phyloP scores from a whole-genome alignment of 30 jellyfish, hydroid and myxozoan genomes.

The Pseudorhiza aurosa region DNA sequence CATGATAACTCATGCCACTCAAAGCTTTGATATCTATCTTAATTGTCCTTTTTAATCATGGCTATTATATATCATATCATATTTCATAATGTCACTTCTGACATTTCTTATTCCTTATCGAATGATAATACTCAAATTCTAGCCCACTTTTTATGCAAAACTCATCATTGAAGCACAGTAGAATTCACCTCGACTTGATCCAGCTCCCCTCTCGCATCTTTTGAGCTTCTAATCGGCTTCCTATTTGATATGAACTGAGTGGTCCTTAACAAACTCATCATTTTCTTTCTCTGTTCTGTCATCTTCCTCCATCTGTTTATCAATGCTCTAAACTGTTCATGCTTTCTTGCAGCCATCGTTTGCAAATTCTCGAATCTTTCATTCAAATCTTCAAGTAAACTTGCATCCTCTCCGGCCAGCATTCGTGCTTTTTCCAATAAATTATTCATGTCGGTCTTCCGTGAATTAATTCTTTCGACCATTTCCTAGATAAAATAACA shows the following conservation, averaged over 20 bases:
- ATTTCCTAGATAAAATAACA: slow-evolving; percentile 35
- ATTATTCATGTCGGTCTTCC: slow-evolving; percentile 64
- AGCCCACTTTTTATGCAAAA: too few relatives aligned
- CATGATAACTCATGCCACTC: too few relatives aligned
- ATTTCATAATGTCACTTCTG: too few relatives aligned
- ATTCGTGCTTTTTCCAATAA: slow-evolving; percentile 66
- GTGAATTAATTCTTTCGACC: slow-evolving; percentile 75
- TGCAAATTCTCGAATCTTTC: slow-evolving; percentile 73
- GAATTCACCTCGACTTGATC: slow-evolving; percentile 35
- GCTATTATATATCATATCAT: too few relatives aligned
- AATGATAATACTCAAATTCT: too few relatives aligned
- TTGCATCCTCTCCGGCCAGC: slow-evolving; percentile 67
- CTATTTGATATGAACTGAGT: slow-evolving; percentile 51
- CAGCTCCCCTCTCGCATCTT: slow-evolving; percentile 71
- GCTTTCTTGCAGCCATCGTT: slow-evolving; percentile 49
- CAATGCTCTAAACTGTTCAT: slow-evolving; percentile 51
- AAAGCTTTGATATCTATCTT: too few relatives aligned
- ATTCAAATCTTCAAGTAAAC: slow-evolving; percentile 59
- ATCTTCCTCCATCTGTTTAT: slow-evolving; percentile 69
- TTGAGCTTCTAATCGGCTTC: slow-evolving; percentile 41
- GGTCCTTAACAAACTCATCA: slow-evolving; percentile 67
- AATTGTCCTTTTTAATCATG: too few relatives aligned
- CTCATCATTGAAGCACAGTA: too few relatives aligned
- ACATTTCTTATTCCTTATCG: too few relatives aligned
- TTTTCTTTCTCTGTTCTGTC: slow-evolving; percentile 63